Evolutionary conservation across 2,113 vertebrate species (phyloP).

Genomic region (Terrapene triunguis): DNA sequence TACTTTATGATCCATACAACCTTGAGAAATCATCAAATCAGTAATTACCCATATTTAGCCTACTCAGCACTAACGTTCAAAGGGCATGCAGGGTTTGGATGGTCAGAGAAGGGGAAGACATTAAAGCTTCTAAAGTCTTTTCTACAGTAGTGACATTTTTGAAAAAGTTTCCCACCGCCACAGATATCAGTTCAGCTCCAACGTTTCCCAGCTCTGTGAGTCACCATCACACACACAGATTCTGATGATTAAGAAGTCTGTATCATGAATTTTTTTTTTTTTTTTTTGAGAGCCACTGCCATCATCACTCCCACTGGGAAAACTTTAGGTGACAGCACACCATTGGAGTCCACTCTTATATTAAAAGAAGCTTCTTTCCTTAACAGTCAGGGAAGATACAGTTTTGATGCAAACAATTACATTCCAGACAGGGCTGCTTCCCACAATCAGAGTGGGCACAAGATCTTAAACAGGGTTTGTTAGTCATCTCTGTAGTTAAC

Average conservation of each 20-base stretch:
- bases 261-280: not conserved
- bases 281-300: not conserved
- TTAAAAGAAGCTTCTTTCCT: accelerated
- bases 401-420: too few relatives aligned
- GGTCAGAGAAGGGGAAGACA: not conserved
- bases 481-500: not conserved
- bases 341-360: not conserved
- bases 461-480: not conserved
- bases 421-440: not conserved
- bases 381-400: not conserved
- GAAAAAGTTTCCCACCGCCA: not conserved
- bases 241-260: not conserved
- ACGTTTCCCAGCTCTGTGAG: not conserved
- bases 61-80: not conserved
- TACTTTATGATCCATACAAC: not conserved
- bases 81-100: not conserved
- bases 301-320: not conserved
- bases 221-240: not conserved
- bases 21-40: not conserved
- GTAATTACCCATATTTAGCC: not conserved
- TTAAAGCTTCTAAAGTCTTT: not conserved
- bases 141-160: not conserved
- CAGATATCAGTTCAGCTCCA: not conserved
- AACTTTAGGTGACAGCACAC: accelerated
- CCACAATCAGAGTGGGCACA: not conserved